phyloP scores from a whole-genome alignment of 2,888 invertebrate genomes.

The Scrobipalpa atriplicella region DNA sequence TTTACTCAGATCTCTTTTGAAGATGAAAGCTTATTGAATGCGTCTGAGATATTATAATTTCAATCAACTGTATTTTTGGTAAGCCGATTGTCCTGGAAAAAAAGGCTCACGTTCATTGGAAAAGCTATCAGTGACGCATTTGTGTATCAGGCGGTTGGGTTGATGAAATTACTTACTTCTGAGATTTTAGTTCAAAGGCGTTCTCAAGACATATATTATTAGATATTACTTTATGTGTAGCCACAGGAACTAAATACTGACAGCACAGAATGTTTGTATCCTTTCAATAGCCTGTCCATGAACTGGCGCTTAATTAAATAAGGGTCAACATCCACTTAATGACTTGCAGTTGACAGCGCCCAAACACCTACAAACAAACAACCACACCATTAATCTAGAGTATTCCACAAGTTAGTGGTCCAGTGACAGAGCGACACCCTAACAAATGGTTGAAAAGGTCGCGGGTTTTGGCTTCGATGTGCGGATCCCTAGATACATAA shows the following conservation, averaged over 20 bases:
- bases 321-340: conserved; percentile 21
- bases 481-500: conserved; percentile 20
- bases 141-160: too few relatives aligned
- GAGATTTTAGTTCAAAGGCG: not conserved
- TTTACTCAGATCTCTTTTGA: conserved; percentile 3
- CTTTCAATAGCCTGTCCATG: not conserved
- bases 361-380: conserved; percentile 18
- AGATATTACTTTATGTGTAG: too few relatives aligned
- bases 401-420: conserved; percentile 22
- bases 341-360: conserved; percentile 15
- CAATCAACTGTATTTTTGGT: conserved; percentile 1
- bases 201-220: too few relatives aligned
- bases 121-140: not conserved
- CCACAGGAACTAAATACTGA: not conserved
- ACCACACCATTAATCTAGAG: conserved; percentile 18
- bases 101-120: not conserved
- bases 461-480: conserved; percentile 13
- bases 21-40: conserved; percentile 5
- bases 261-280: too few relatives aligned
- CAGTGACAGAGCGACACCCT: conserved; percentile 21
- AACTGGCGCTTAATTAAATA: not conserved
- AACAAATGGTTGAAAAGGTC: conserved; percentile 28
- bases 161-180: not conserved
- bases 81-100: not conserved
- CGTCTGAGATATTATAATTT: not conserved